Conservation (phyloP, 2,888 invertebrate genomes). For the Spisula solida region DNA sequence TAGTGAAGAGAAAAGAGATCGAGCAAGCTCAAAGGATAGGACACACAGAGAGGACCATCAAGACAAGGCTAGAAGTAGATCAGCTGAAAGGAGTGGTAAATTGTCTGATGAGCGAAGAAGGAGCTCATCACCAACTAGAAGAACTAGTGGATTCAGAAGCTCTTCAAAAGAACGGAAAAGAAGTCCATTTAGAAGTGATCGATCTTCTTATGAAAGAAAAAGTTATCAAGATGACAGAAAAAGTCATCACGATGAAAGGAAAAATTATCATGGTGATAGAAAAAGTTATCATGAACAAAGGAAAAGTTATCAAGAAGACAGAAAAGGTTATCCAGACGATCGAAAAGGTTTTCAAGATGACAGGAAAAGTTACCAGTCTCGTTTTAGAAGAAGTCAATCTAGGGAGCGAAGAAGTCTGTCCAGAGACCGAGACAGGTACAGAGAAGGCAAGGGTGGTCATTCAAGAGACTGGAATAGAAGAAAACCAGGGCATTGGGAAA, state of each 20-base stretch:
- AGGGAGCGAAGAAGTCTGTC: constrained; percentile 51
- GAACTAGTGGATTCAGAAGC: constrained; percentile 34
- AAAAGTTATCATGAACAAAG: not conserved
- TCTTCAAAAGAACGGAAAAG: constrained; percentile 30
- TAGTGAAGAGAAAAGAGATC: constrained; percentile 32
- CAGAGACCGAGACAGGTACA: constrained; percentile 46
- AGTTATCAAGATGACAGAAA: not conserved
- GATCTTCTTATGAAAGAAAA: constrained; percentile 24
- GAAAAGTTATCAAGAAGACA: not conserved
- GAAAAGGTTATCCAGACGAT: constrained; percentile 29
- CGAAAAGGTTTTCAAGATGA: not conserved
- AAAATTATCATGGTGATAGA: not conserved
- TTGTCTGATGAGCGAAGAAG: constrained; percentile 9
- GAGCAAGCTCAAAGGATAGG: constrained; percentile 17
- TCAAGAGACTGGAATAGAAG: constrained; percentile 40
- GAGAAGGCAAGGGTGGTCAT: constrained; percentile 37
- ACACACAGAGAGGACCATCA: constrained; percentile 2
- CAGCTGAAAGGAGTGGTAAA: constrained; percentile 27
- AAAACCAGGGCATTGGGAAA: not conserved
- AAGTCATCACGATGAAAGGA: constrained; percentile 26
- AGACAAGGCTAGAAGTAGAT: constrained; percentile 13
- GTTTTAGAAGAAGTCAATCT: constrained; percentile 22
- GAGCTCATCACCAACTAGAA: not conserved
- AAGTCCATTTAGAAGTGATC: not conserved
- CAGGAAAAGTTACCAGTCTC: constrained; percentile 13